Percentiles rank a stretch among this genome's conserved stretches.
Evolutionary conservation across 2,888 invertebrate species (phyloP).

Genomic region (Atethmia centrago): DNA sequence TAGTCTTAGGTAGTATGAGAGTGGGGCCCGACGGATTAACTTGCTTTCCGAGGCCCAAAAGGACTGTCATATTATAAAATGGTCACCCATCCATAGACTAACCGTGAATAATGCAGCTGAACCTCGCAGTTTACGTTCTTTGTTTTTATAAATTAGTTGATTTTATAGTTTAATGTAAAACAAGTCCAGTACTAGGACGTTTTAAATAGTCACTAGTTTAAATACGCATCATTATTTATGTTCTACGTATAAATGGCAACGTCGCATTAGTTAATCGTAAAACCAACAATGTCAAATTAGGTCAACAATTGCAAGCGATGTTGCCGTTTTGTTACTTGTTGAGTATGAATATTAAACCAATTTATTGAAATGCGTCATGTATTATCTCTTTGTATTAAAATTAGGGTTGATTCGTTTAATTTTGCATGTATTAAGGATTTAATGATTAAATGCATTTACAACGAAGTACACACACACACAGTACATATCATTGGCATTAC

Average conservation of each 20-base stretch:
- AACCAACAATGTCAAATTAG: slow-evolving; percentile 47
- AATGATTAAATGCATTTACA: not conserved
- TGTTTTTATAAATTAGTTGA: not conserved
- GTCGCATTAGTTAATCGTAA: slow-evolving; percentile 47
- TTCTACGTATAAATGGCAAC: slow-evolving; percentile 25
- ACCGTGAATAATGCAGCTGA: slow-evolving; percentile 3
- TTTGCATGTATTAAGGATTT: not conserved
- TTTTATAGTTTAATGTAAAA: not conserved
- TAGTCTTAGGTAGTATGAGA: not conserved
- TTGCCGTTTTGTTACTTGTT: slow-evolving; percentile 39
- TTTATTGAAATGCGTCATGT: slow-evolving; percentile 14
- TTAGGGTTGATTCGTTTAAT: slow-evolving; percentile 21
- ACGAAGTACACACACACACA: too few species aligned
- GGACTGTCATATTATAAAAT: not conserved
- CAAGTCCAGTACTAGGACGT: not conserved
- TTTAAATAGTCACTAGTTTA: slow-evolving; percentile 7
- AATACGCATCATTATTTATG: slow-evolving; percentile 26
- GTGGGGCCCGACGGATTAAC: not conserved
- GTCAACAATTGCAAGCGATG: slow-evolving; percentile 44
- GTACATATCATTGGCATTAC: too few species aligned
- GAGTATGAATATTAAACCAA: slow-evolving; percentile 33
- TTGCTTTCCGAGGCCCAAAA: not conserved
- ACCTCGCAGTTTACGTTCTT: not conserved
- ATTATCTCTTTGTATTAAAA: slow-evolving; percentile 20
- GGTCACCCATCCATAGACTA: too few species aligned